phyloP scores from a whole-genome alignment of 2,113 vertebrate genomes.

The Lates calcarifer region DNA sequence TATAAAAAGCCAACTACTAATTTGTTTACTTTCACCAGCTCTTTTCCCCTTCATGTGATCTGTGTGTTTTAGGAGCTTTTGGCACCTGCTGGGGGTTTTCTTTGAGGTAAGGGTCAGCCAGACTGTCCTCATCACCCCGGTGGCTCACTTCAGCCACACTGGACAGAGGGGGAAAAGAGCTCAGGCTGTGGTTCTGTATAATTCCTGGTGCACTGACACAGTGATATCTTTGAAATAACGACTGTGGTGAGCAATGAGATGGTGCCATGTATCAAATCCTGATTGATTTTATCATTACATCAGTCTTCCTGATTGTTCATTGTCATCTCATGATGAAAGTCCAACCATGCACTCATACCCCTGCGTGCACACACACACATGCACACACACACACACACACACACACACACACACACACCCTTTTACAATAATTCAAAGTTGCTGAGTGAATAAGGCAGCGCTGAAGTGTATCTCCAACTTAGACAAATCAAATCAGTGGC shows the following conservation, averaged over 20 bases:
- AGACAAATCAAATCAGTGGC: slow-evolving; percentile 59
- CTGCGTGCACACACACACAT: background rate
- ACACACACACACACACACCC: background rate
- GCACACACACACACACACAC: background rate
- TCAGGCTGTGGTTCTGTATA: slow-evolving; percentile 52
- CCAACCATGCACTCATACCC: slow-evolving; percentile 17
- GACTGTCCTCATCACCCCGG: slow-evolving; percentile 54
- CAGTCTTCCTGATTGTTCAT: slow-evolving; percentile 48
- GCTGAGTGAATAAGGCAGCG: slow-evolving; percentile 31
- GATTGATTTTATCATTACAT: slow-evolving; percentile 63
- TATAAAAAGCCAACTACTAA: slow-evolving; percentile 64
- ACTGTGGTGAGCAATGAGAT: slow-evolving; percentile 35
- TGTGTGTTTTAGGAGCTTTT: slow-evolving; percentile 45
- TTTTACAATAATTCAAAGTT: slow-evolving; percentile 40
- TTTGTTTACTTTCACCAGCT: slow-evolving; percentile 76
- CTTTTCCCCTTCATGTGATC: slow-evolving; percentile 53
- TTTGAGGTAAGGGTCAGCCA: slow-evolving; percentile 58
- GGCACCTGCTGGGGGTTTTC: slow-evolving; percentile 64
- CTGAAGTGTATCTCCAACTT: slow-evolving; percentile 41
- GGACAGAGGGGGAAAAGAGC: slow-evolving; percentile 33
- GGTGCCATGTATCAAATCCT: slow-evolving; percentile 56
- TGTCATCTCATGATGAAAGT: slow-evolving; percentile 46
- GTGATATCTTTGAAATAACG: slow-evolving; percentile 44
- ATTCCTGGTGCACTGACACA: slow-evolving; percentile 26
- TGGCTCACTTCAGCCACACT: slow-evolving; percentile 34